Conservation (phyloP, 2,797 vertebrate genomes). For the Coluber constrictor region DNA sequence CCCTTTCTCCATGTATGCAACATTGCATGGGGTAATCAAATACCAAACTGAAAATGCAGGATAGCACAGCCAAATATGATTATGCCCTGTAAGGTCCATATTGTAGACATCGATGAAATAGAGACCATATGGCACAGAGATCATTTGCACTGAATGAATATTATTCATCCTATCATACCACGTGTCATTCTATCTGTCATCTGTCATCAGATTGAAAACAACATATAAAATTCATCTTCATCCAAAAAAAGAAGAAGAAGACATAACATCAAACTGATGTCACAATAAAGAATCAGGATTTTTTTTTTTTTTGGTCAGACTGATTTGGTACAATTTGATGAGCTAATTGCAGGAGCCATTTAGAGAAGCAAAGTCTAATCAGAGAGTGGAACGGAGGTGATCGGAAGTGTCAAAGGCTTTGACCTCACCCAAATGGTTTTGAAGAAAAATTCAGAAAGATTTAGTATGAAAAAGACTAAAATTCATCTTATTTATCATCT, state of each 20-base stretch:
- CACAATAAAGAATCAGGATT: constrained; percentile 27
- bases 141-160: constrained; percentile 75
- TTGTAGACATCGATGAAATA: constrained; percentile 70
- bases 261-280: constrained; percentile 44
- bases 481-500: neutral
- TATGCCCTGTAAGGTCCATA: constrained; percentile 75
- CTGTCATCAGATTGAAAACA: neutral
- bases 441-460: neutral
- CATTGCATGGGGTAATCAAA: constrained; percentile 51
- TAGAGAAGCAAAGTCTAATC: constrained; percentile 26
- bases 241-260: constrained; percentile 36
- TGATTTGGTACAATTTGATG: constrained; percentile 49
- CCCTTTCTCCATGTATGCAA: constrained; percentile 75
- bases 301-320: constrained; percentile 39
- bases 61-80: constrained; percentile 66
- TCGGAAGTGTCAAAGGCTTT: neutral
- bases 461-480: neutral
- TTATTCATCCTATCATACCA: constrained; percentile 38
- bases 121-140: constrained; percentile 75
- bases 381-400: constrained; percentile 29
- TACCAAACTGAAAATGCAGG: neutral
- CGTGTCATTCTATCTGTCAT: neutral
- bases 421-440: constrained; percentile 14
- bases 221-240: constrained; percentile 14
- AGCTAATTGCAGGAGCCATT: constrained; percentile 52